Conservation (phyloP, 2,888 invertebrate species). For the Diadromus collaris region DNA sequence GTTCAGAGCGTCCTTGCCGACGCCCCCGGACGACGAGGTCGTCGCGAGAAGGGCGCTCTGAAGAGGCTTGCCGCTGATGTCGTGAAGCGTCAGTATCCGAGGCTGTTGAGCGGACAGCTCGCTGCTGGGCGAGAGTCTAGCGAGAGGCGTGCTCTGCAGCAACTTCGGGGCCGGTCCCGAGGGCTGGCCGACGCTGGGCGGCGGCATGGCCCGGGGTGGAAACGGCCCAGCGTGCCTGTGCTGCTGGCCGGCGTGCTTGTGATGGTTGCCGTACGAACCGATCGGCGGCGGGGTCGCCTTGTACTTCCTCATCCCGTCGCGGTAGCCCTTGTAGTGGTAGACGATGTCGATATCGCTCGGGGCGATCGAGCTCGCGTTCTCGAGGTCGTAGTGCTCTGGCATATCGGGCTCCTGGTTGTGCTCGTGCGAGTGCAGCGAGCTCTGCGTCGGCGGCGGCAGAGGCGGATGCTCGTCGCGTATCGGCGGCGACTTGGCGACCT, state of each 20-base stretch:
- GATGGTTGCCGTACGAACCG: conserved; percentile 87
- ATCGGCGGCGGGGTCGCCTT: conserved; percentile 93
- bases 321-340: conserved; percentile 96
- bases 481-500: conserved; percentile 92
- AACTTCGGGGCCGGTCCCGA: conserved; percentile 85
- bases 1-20: conserved; percentile 93
- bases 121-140: conserved; percentile 94
- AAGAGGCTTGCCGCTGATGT: conserved; percentile 95
- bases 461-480: conserved; percentile 91
- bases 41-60: conserved; percentile 95
- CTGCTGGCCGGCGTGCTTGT: conserved; percentile 85
- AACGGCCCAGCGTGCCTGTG: conserved; percentile 86
- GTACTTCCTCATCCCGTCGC: conserved; percentile 94
- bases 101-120: conserved; percentile 96
- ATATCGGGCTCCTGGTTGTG: conserved; percentile 88
- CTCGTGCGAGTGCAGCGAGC: conserved; percentile 87
- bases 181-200: conserved; percentile 87
- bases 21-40: conserved; percentile 93
- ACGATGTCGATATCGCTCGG: conserved; percentile 98
- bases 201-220: conserved; percentile 85
- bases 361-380: conserved; percentile 98
- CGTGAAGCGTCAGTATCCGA: conserved; percentile 94
- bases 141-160: conserved; percentile 95
- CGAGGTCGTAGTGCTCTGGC: conserved; percentile 97
- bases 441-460: conserved; percentile 88